phyloP scores from a whole-genome alignment of 2,797 vertebrate genomes.

The Microhierax caerulescens region DNA sequence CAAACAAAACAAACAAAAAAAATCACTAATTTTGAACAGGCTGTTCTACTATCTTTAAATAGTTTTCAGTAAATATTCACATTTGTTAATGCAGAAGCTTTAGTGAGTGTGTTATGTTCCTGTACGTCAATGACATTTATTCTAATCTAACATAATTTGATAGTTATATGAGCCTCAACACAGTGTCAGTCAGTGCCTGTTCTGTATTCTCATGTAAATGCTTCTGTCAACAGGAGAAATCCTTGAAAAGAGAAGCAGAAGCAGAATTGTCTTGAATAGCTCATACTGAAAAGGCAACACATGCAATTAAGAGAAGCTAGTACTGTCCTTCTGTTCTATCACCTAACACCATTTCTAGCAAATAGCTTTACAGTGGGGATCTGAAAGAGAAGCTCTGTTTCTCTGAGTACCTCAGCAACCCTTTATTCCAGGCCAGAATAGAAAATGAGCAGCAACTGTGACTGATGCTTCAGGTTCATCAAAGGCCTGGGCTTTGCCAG shows the following conservation, averaged over 20 bases:
- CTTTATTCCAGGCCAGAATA: neutral
- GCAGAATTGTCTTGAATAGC: neutral
- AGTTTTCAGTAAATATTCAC: neutral
- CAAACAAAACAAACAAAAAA: neutral
- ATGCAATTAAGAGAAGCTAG: neutral
- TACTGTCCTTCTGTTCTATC: neutral
- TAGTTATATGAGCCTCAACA: constrained; percentile 12
- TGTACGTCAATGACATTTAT: neutral
- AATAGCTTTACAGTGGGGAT: neutral
- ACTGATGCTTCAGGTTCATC: neutral
- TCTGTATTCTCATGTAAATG: constrained; percentile 51
- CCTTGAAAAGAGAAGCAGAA: neutral
- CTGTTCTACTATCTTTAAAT: neutral
- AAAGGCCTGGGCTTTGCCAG: neutral
- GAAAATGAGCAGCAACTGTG: neutral
- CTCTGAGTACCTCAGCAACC: neutral
- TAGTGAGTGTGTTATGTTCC: neutral
- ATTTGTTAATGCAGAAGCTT: neutral
- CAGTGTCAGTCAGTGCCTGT: constrained; percentile 9
- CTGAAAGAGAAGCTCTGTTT: neutral
- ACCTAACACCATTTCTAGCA: neutral
- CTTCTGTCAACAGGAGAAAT: constrained; percentile 15
- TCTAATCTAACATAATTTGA: constrained; percentile 33
- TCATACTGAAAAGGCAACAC: neutral
- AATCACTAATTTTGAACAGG: neutral